Evolutionary conservation across 2,113 vertebrate species (phyloP).

Genomic region (Geothlypis trichas): DNA sequence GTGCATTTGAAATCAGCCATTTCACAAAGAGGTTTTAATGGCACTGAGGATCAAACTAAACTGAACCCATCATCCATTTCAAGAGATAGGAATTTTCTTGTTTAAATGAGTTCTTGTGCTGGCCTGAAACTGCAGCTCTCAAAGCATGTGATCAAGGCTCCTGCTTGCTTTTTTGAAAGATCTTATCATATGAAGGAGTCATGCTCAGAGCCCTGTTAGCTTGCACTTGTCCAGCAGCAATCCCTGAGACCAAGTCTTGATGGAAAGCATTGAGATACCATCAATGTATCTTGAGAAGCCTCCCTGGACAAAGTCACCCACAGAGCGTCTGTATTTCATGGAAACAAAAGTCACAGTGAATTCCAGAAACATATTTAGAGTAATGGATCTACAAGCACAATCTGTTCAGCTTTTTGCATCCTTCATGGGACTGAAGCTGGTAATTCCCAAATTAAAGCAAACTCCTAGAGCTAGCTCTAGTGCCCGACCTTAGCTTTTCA

Average conservation of each 20-base stretch:
- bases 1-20: neutral
- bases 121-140: neutral
- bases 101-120: neutral
- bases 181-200: neutral
- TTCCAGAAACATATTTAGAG: neutral
- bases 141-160: accelerated
- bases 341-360: neutral
- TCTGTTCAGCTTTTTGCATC: neutral
- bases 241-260: neutral
- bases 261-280: neutral
- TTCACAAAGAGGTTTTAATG: neutral
- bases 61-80: neutral
- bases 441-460: neutral
- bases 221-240: neutral
- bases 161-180: neutral
- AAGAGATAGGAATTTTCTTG: neutral
- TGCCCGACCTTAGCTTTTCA: neutral
- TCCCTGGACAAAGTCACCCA: neutral
- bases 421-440: neutral
- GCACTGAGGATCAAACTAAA: neutral
- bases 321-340: neutral
- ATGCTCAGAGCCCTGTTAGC: neutral
- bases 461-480: neutral
- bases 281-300: neutral
- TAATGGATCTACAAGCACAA: neutral